Evolutionary conservation across 2,888 invertebrate species (phyloP), one percentile per base, ranked within the genome.

Genomic region (Gasteruption jaculator): DNA sequence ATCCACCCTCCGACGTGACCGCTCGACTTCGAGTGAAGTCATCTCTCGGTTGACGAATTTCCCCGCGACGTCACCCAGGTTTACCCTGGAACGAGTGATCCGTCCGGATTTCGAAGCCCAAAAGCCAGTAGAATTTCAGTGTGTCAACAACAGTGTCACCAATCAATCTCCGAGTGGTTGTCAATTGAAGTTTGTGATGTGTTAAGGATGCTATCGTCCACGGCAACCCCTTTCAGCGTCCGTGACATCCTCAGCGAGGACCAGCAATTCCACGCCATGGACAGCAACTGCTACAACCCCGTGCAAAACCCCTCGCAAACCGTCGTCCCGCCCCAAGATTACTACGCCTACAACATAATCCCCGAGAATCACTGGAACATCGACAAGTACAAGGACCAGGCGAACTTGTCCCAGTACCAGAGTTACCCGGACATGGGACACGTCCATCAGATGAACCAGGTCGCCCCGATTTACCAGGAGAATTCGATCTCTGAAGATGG

Each of bases 211-310:
- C 55, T 70, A 55, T 54, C 68, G 1, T 58, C 63, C 19, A 56
- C 63, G 40, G 60, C 61, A 15, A 68, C 68, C 11, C 68, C 68
- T 33, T 71, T 71, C 50, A 65, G 70, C 51, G 70, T 71, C 39
- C 63, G 68, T 37, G 68, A 71, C 33, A 71, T 71, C 34, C 59
- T 71, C 10, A 70, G 56, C 53, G 67, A 61, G 39, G 64, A 65
- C 49, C 69, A 68, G 26, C 62, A 65, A 34, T 49, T 68, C 4
- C 55, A 53, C 15, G 46, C 46, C 19, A 71, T 71, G 70, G 68
- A 70, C 22, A 36, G 25, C 20, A 34, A 3, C 6, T 43, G 29
- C 6, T 51, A 49, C 10, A 43, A 30, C 10, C 48, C 49, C 5
- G 19, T 45, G 2, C 68, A 65, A 30, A 45, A 50, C 3, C 57